Percentiles rank a stretch among this genome's conserved stretches.
Evolutionary conservation across 2,888 invertebrate genomes (phyloP).

Genomic region (Electrophaes corylata): DNA sequence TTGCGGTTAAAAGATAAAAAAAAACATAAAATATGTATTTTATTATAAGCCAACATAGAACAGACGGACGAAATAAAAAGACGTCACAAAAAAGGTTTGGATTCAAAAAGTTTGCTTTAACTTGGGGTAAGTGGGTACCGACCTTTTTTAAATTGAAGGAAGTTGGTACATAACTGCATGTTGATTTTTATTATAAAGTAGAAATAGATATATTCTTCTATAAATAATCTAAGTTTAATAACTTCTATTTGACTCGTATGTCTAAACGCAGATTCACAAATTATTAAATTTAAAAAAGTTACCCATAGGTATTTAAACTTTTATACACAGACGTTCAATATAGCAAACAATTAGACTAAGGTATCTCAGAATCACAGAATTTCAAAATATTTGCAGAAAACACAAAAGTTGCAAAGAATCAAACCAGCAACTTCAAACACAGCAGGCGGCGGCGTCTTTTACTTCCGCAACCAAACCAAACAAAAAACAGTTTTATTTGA

Average conservation of each 20-base stretch:
- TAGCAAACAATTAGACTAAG: no score
- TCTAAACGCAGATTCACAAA: neutral
- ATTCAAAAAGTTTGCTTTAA: constrained; percentile 24
- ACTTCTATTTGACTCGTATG: no score
- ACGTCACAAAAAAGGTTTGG: constrained; percentile 41
- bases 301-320: no score
- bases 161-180: neutral
- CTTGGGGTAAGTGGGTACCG: constrained; percentile 6
- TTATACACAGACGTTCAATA: no score
- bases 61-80: constrained; percentile 47
- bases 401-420: constrained; percentile 7
- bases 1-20: constrained; percentile 38
- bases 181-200: neutral
- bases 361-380: neutral
- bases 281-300: no score
- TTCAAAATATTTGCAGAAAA: neutral
- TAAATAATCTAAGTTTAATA: no score
- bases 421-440: constrained; percentile 15
- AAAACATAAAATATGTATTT: constrained; percentile 51
- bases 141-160: constrained; percentile 1
- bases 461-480: constrained; percentile 24
- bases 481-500: constrained; percentile 53
- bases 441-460: constrained; percentile 19
- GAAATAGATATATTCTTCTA: no score
- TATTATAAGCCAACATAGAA: constrained; percentile 43